A percentile compares a stretch with the other conserved stretches of the same genome.
phyloP scores from a whole-genome alignment of 2,888 invertebrate species.

The Lepidocyrtinus sp. region DNA sequence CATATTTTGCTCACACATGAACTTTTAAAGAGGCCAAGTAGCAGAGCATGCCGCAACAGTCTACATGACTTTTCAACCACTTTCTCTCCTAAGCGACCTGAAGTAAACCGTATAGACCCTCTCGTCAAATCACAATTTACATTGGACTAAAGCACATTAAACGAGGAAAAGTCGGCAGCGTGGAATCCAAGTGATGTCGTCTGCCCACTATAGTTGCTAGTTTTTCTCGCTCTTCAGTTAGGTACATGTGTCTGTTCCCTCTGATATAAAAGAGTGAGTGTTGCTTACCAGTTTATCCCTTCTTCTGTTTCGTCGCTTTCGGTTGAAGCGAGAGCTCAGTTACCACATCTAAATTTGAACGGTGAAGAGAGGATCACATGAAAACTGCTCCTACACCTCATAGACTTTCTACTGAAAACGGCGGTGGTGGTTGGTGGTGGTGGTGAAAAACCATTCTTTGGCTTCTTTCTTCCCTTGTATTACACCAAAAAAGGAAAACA shows the following conservation, averaged over 20 bases:
- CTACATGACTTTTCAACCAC: conserved; percentile 7
- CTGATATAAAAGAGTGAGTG: neutral
- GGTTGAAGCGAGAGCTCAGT: neutral
- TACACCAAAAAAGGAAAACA: neutral
- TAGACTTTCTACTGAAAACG: neutral
- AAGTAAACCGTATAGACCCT: conserved; percentile 4
- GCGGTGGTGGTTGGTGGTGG: neutral
- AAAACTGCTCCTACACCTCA: conserved; percentile 23
- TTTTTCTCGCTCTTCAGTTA: neutral
- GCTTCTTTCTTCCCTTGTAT: neutral
- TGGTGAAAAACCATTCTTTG: conserved; percentile 7
- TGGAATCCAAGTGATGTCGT: no score
- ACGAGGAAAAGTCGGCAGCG: neutral
- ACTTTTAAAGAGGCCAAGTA: conserved; percentile 3
- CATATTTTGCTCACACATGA: neutral
- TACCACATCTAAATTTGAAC: conserved; percentile 46
- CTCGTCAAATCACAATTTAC: conserved; percentile 13
- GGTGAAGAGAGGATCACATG: conserved; percentile 30
- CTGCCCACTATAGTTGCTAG: neutral
- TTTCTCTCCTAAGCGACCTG: neutral
- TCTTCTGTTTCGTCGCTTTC: conserved; percentile 5
- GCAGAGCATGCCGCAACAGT: neutral
- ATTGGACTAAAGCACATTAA: neutral
- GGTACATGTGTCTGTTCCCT: neutral
- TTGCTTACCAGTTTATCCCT: neutral